A percentile compares a stretch with the other conserved stretches of the same genome.
Conservation (phyloP, 53 echinoderm and acorn worm genomes). For the Paelopatides confundens region DNA sequence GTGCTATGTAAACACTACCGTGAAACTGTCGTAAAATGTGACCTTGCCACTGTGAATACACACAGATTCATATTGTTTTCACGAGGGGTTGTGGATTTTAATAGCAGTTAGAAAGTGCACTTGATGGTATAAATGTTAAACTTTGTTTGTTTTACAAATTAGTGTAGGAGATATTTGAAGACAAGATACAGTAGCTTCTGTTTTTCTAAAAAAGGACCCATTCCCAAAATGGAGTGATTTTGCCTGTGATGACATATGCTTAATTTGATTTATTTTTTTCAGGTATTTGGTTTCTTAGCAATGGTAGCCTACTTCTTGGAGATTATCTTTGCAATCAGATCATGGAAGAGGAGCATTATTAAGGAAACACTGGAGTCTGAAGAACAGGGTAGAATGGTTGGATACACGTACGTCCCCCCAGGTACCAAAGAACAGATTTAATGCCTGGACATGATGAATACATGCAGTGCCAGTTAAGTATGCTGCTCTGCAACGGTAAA, state of each 20-base stretch:
- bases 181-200: too few species aligned
- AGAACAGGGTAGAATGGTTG: slow-evolving; percentile 65
- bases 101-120: too few species aligned
- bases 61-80: background rate
- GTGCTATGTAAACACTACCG: too few species aligned
- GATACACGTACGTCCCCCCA: slow-evolving; percentile 45
- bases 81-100: too few species aligned
- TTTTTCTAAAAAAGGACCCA: too few species aligned
- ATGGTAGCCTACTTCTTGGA: slow-evolving; percentile 70
- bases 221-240: background rate
- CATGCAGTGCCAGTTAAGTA: background rate
- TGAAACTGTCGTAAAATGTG: too few species aligned
- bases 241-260: background rate
- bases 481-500: background rate
- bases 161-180: too few species aligned
- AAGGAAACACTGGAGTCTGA: slow-evolving; percentile 74
- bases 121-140: too few species aligned
- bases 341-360: slow-evolving; percentile 89
- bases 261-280: background rate
- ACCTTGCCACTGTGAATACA: too few species aligned
- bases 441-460: background rate
- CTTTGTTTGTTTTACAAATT: background rate
- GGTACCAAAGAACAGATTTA: background rate
- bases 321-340: slow-evolving; percentile 83
- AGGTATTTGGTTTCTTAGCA: slow-evolving; percentile 78